A percentile compares a stretch with the other conserved stretches of the same genome.
These are phyloP conservation scores for Nixonia krombeini DNA, from an alignment of 1,140 invertebrate genomes.

Conservation along the genomic window DNA sequence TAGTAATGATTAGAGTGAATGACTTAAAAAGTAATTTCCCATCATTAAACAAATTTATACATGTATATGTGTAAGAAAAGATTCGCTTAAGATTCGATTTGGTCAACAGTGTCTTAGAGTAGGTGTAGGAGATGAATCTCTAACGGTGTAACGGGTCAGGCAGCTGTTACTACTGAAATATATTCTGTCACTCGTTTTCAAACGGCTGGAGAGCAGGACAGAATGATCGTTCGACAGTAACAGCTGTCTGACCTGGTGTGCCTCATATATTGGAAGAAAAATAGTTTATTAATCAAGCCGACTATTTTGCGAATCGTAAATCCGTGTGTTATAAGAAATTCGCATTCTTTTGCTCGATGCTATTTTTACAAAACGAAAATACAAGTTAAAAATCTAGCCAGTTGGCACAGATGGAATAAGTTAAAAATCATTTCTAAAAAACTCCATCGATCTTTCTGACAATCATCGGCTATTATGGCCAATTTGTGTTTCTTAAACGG, in stretches of 20 bases:
- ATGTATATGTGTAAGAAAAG: too few relatives aligned
- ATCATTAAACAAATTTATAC: too few relatives aligned
- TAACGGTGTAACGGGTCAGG: slow-evolving; percentile 32
- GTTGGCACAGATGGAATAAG: too few relatives aligned
- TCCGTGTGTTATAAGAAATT: slow-evolving; percentile 28
- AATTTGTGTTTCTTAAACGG: too few relatives aligned
- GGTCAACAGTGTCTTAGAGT: slow-evolving; percentile 27
- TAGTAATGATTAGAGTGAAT: too few relatives aligned
- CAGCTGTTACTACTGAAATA: slow-evolving; percentile 51
- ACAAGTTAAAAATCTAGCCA: too few relatives aligned
- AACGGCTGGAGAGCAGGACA: slow-evolving; percentile 32
- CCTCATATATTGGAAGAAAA: slow-evolving; percentile 45
- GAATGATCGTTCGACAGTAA: slow-evolving; percentile 38
- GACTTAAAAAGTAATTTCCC: too few relatives aligned
- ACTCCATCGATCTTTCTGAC: too few relatives aligned
- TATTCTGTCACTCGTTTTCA: slow-evolving; percentile 51
- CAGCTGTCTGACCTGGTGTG: slow-evolving; percentile 47
- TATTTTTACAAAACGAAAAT: background rate
- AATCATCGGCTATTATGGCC: too few relatives aligned
- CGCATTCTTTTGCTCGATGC: too few relatives aligned
- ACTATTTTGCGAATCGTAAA: slow-evolving; percentile 40
- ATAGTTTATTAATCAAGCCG: slow-evolving; percentile 51
- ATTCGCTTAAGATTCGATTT: background rate
- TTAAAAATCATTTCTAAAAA: too few relatives aligned
- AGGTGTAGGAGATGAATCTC: slow-evolving; percentile 39